Evolutionary conservation across 2,888 invertebrate species (phyloP).

Genomic region (Caenorhabditis sp.): DNA sequence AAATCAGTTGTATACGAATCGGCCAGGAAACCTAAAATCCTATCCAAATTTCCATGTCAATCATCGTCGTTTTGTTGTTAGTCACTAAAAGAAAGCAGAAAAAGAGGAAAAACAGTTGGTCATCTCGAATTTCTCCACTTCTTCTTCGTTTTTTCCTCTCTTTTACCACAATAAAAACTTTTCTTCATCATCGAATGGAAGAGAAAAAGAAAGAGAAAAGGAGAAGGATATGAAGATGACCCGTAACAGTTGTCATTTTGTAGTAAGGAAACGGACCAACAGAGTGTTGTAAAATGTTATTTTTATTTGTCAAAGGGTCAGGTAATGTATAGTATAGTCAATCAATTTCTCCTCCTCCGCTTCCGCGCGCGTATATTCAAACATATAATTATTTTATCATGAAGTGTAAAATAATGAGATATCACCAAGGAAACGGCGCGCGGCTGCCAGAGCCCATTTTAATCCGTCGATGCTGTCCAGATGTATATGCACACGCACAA

Average conservation of each 20-base stretch:
- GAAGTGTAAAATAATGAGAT: not conserved
- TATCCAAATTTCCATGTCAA: not conserved
- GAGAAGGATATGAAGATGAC: too few species aligned
- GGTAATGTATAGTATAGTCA: too few species aligned
- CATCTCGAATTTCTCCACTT: not conserved
- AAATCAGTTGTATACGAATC: too few species aligned
- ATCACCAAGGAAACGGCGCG: not conserved
- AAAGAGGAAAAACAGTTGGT: not conserved
- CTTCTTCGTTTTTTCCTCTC: not conserved
- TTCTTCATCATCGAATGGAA: not conserved
- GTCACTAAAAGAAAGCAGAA: not conserved
- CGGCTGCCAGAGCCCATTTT: not conserved
- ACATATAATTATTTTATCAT: not conserved
- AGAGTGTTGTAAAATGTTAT: too few species aligned
- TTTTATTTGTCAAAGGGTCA: too few species aligned
- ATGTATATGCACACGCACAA: too few species aligned
- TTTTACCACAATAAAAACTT: not conserved
- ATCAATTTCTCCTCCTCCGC: too few species aligned
- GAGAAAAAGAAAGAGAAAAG: too few species aligned
- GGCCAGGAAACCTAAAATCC: too few species aligned
- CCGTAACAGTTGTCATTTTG: too few species aligned
- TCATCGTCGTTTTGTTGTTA: not conserved
- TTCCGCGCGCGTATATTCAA: not conserved
- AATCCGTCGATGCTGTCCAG: not conserved
- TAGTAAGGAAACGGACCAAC: too few species aligned